These are phyloP conservation scores for Drosophila niveifrons DNA, from an alignment of 2,888 invertebrate species.

Conservation along the genomic window DNA sequence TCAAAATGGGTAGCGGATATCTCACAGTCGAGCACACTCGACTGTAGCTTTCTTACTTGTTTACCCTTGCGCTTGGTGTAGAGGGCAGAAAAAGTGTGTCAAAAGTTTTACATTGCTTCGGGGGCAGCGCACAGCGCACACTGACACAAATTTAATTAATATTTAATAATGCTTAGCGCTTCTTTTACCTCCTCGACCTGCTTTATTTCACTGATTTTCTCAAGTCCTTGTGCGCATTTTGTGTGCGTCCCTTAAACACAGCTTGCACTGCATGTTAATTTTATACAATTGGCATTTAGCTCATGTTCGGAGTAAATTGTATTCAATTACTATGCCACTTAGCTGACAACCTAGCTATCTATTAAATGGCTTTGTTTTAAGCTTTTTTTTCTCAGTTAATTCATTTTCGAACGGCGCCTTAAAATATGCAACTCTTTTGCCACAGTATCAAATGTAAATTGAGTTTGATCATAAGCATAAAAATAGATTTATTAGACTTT, in stretches of 20 bases:
- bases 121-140: slow-evolving; percentile 19
- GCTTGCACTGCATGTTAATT: background rate
- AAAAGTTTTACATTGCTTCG: slow-evolving; percentile 24
- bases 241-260: background rate
- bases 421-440: background rate
- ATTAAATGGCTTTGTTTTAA: background rate
- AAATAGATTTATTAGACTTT: no score
- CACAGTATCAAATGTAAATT: no score
- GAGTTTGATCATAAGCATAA: no score
- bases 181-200: background rate
- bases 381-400: background rate
- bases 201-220: background rate
- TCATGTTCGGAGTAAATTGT: background rate
- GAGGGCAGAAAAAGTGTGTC: slow-evolving; percentile 40
- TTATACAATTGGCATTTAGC: background rate
- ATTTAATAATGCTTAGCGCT: slow-evolving; percentile 13
- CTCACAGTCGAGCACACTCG: no score
- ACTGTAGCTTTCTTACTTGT: no score
- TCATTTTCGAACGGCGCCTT: background rate
- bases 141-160: slow-evolving; percentile 27
- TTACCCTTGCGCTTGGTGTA: slow-evolving; percentile 2
- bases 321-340: background rate
- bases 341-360: background rate
- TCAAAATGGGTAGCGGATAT: no score
- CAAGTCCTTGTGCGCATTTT: background rate